Evolutionary conservation across 2,888 invertebrate species (phyloP).

Genomic region (Branchipolynoe longqiensis): DNA sequence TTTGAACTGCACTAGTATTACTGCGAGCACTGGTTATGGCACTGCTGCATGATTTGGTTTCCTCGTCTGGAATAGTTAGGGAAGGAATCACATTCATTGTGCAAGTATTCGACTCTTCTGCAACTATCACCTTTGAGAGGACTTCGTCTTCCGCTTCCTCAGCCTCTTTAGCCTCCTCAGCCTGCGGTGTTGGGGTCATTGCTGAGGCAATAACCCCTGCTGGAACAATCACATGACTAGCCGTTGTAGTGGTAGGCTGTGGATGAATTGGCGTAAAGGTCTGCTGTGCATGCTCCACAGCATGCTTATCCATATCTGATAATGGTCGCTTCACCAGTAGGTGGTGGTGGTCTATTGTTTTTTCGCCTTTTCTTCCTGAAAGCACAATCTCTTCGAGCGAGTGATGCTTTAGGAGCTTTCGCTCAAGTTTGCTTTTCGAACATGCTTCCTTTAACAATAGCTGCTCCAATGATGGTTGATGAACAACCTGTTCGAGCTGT

Average conservation of each 20-base stretch:
- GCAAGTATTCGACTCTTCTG: not conserved
- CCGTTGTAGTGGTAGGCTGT: constrained; percentile 27
- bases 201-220: not conserved
- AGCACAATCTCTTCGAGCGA: not conserved
- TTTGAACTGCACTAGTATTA: constrained; percentile 14
- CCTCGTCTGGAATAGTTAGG: not conserved
- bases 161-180: not conserved
- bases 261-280: constrained; percentile 57
- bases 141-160: not conserved
- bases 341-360: not conserved
- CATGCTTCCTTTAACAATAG: too few species aligned
- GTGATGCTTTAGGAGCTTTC: not conserved
- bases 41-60: constrained; percentile 1
- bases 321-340: not conserved
- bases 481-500: constrained; percentile 10
- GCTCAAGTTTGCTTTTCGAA: not conserved
- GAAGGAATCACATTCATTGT: not conserved
- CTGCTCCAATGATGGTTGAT: constrained; percentile 10
- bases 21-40: constrained; percentile 2
- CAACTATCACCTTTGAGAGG: too few species aligned
- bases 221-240: not conserved
- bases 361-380: not conserved
- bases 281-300: not conserved
- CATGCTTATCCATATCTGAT: not conserved
- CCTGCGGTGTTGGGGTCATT: not conserved